Conservation (phyloP, 2,113 vertebrate genomes). For the Ptyas mucosa region DNA sequence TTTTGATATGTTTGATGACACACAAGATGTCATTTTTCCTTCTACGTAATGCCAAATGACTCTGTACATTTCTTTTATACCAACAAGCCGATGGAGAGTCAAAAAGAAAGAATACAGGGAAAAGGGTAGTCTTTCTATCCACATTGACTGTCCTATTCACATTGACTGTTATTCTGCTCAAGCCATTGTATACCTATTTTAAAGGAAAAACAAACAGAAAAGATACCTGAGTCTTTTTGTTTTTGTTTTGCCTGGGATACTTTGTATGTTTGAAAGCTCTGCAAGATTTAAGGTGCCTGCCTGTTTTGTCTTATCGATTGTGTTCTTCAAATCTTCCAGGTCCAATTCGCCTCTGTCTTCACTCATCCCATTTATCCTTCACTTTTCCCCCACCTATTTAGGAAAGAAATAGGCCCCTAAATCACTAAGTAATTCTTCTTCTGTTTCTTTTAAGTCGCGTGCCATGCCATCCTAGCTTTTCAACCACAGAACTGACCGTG, state of each 20-base stretch:
- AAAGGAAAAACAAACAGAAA: not conserved
- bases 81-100: not conserved
- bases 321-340: not conserved
- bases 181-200: not conserved
- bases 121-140: not conserved
- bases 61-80: not conserved
- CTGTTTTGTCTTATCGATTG: not conserved
- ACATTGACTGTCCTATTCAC: not conserved
- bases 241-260: not conserved
- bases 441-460: not conserved
- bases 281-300: not conserved
- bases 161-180: not conserved
- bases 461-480: not conserved
- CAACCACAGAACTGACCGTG: not conserved
- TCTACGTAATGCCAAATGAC: not conserved
- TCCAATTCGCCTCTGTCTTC: not conserved
- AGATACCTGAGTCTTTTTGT: not conserved
- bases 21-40: not conserved
- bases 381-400: not conserved
- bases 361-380: not conserved
- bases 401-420: not conserved
- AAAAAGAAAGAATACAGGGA: not conserved
- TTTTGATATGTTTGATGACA: not conserved
- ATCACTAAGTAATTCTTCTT: not conserved
- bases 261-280: not conserved